A percentile compares a stretch with the other conserved stretches of the same genome.
These are phyloP conservation scores for Montipora sp. DNA, from an alignment of 64 coral and sea anemone genomes.

Conservation along the genomic window DNA sequence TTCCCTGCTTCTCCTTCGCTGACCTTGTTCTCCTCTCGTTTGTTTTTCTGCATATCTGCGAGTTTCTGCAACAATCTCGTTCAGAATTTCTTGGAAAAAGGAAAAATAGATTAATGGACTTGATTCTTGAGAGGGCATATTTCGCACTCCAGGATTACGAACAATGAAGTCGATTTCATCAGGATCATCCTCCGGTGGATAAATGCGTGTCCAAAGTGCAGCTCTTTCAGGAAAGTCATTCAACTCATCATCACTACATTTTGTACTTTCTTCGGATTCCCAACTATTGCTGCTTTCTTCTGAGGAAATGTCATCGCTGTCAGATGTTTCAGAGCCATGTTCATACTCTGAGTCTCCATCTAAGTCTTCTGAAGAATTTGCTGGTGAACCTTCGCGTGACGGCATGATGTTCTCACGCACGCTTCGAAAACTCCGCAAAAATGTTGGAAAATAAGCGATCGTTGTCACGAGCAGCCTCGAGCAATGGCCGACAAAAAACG, in stretches of 20 bases:
- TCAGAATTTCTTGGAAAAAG: slow-evolving; percentile 32
- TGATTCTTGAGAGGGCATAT: slow-evolving; percentile 44
- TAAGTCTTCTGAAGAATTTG: background rate
- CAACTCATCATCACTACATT: background rate
- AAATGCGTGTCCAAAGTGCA: slow-evolving; percentile 30
- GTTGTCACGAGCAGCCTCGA: background rate
- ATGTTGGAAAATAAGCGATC: background rate
- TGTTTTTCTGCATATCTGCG: slow-evolving; percentile 48
- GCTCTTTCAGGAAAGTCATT: slow-evolving; percentile 4
- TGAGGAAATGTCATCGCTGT: slow-evolving; percentile 9
- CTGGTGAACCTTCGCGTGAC: background rate
- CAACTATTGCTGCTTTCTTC: slow-evolving; percentile 19
- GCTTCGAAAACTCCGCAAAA: background rate
- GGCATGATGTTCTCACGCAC: slow-evolving; percentile 12
- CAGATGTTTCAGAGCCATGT: slow-evolving; percentile 22
- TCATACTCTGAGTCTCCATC: slow-evolving; percentile 25
- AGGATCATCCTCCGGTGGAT: slow-evolving; percentile 29
- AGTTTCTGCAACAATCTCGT: slow-evolving; percentile 18
- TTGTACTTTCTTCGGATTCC: background rate
- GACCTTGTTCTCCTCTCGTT: slow-evolving; percentile 11
- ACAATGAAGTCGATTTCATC: background rate
- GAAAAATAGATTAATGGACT: slow-evolving; percentile 37
- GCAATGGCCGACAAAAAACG: background rate
- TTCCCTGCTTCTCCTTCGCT: slow-evolving; percentile 19
- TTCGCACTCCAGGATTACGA: slow-evolving; percentile 23